Conservation (phyloP, 2,888 invertebrate genomes). For the Caenorhabditis panamensis region DNA sequence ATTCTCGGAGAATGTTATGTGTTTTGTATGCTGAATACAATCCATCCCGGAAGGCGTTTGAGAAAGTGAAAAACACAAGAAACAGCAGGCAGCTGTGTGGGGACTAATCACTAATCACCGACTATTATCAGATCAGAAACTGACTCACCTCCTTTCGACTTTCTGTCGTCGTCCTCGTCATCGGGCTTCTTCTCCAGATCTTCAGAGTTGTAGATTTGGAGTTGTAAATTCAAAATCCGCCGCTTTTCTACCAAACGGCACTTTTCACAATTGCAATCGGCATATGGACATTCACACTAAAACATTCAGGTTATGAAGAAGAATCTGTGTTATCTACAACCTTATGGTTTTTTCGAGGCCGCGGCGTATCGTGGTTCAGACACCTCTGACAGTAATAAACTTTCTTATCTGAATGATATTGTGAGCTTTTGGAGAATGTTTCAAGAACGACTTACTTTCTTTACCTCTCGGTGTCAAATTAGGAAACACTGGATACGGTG, state of each 20-base stretch:
- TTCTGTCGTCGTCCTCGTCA: constrained; percentile 62
- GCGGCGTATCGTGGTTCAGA: constrained; percentile 75
- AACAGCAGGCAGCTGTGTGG: not conserved
- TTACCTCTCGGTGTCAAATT: not conserved
- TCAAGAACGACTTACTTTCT: constrained; percentile 30
- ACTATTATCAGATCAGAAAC: constrained; percentile 5
- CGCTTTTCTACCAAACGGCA: constrained; percentile 75
- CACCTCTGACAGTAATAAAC: constrained; percentile 80
- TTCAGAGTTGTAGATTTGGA: constrained; percentile 72
- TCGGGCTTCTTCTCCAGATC: constrained; percentile 48
- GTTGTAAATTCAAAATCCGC: constrained; percentile 71
- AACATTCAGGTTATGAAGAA: not conserved
- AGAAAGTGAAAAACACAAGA: constrained; percentile 11
- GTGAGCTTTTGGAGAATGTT: too few species aligned
- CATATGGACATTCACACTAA: constrained; percentile 73
- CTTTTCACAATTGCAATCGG: constrained; percentile 72
- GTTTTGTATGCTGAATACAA: constrained; percentile 25
- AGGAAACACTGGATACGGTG: constrained; percentile 1
- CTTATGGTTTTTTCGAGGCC: constrained; percentile 79
- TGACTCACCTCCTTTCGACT: constrained; percentile 68
- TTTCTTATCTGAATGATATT: constrained; percentile 74
- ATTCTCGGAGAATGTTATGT: constrained; percentile 15
- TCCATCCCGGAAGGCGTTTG: not conserved
- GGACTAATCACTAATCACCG: constrained; percentile 1
- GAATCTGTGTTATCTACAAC: constrained; percentile 14